phyloP scores from a whole-genome alignment of 2,888 invertebrate genomes.

The Chloroclysta siterata region DNA sequence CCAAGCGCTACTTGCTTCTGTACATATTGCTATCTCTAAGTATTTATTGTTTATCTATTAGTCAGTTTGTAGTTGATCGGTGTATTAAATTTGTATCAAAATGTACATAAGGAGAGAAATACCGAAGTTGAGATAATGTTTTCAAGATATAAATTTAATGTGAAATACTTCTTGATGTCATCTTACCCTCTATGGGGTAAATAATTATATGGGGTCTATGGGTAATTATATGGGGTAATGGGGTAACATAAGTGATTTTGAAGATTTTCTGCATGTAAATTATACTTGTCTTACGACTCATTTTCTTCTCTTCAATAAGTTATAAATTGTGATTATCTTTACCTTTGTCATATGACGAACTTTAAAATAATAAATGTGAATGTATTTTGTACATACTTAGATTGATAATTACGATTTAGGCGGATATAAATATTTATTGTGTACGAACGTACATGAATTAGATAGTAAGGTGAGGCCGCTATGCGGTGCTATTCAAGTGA shows the following conservation, averaged over 20 bases:
- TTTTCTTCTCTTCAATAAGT: conserved; percentile 28
- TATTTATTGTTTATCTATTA: conserved; percentile 82
- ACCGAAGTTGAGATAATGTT: conserved; percentile 17
- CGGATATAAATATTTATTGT: conserved; percentile 28
- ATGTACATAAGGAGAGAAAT: conserved; percentile 37
- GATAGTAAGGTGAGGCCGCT: conserved; percentile 20
- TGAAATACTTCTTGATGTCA: conserved; percentile 28
- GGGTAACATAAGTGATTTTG: conserved; percentile 19
- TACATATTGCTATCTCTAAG: conserved; percentile 77
- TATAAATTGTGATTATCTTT: conserved; percentile 35
- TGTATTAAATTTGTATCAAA: conserved; percentile 51
- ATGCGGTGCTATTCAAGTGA: conserved; percentile 33
- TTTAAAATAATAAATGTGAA: conserved; percentile 34
- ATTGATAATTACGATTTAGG: neutral
- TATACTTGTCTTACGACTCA: conserved; percentile 11
- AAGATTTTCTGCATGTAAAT: conserved; percentile 29
- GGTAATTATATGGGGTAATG: too few species aligned
- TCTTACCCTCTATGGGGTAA: conserved; percentile 16
- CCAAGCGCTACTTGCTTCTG: conserved; percentile 76
- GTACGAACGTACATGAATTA: conserved; percentile 31
- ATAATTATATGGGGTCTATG: neutral
- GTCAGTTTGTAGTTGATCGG: conserved; percentile 57
- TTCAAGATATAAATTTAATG: conserved; percentile 11
- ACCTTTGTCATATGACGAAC: conserved; percentile 35
- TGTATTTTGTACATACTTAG: conserved; percentile 41